A percentile compares a stretch with the other conserved stretches of the same genome.
phyloP scores from a whole-genome alignment of 1,140 invertebrate species.

The Drosophila truncata region DNA sequence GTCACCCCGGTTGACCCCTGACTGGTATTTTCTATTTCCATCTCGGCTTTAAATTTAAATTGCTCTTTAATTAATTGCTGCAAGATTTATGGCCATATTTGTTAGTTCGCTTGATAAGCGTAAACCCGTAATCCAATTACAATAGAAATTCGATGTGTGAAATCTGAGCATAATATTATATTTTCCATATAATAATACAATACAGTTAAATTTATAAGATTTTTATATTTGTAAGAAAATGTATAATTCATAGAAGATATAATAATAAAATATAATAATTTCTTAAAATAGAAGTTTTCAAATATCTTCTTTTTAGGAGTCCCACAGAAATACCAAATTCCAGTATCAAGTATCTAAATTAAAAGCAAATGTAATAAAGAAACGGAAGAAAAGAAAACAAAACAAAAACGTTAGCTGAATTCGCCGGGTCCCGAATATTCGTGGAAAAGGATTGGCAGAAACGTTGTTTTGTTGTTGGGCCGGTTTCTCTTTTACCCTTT shows the following conservation, averaged over 20 bases:
- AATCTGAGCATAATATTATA: neutral
- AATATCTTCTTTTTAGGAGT: neutral
- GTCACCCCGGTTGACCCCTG: slow-evolving; percentile 33
- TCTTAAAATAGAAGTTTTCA: neutral
- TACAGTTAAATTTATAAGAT: neutral
- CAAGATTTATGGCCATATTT: slow-evolving; percentile 74
- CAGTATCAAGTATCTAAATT: no score
- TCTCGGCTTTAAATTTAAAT: slow-evolving; percentile 57
- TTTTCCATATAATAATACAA: neutral
- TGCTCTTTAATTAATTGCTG: slow-evolving; percentile 72
- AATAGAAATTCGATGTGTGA: slow-evolving; percentile 25
- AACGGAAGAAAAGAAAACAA: no score
- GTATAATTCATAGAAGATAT: no score
- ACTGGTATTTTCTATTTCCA: slow-evolving; percentile 50
- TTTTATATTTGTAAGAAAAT: no score
- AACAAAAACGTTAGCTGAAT: no score
- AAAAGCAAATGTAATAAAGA: no score
- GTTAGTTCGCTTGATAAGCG: slow-evolving; percentile 39
- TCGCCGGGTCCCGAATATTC: neutral
- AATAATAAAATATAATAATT: no score
- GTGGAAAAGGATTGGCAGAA: neutral
- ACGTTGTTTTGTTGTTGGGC: slow-evolving; percentile 3
- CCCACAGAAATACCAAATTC: no score
- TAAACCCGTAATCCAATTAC: slow-evolving; percentile 15
- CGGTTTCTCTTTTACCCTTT: slow-evolving; percentile 18